These are phyloP conservation scores for Propithecus deckenii DNA, from an alignment of 2,797 vertebrate species.

Conservation along the genomic window DNA sequence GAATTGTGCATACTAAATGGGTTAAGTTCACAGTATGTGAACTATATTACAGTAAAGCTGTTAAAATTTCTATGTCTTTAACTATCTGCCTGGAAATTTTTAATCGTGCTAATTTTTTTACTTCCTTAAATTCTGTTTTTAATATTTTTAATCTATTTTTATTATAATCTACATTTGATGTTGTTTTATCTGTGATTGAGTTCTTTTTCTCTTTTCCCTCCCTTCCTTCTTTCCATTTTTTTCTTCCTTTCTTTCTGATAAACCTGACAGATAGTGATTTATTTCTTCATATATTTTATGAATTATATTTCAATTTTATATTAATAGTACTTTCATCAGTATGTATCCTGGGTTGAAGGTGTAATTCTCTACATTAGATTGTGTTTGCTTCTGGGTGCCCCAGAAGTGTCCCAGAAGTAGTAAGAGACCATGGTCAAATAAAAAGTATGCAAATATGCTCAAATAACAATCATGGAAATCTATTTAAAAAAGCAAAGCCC, in stretches of 20 bases:
- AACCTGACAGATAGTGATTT: too few relatives aligned
- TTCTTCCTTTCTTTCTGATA: neutral
- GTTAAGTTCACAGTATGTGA: neutral
- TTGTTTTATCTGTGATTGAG: neutral
- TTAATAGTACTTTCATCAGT: neutral
- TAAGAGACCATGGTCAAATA: neutral
- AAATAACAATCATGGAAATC: neutral
- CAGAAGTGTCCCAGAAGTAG: neutral
- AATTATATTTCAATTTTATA: neutral
- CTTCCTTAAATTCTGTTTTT: neutral
- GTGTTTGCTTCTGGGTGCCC: neutral
- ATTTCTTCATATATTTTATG: neutral
- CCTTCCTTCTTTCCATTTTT: too few relatives aligned
- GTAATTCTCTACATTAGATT: neutral
- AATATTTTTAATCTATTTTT: neutral
- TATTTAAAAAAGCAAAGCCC: neutral
- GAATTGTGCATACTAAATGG: neutral
- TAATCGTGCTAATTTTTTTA: neutral
- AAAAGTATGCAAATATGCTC: neutral
- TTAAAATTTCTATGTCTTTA: neutral
- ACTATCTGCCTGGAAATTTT: neutral
- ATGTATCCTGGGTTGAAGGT: neutral
- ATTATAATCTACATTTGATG: neutral
- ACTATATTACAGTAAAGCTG: neutral
- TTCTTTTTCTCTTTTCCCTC: neutral